Evolutionary conservation across 2,113 vertebrate species (phyloP), one percentile per base, ranked within the genome.

Genomic region (Prinia subflava): DNA sequence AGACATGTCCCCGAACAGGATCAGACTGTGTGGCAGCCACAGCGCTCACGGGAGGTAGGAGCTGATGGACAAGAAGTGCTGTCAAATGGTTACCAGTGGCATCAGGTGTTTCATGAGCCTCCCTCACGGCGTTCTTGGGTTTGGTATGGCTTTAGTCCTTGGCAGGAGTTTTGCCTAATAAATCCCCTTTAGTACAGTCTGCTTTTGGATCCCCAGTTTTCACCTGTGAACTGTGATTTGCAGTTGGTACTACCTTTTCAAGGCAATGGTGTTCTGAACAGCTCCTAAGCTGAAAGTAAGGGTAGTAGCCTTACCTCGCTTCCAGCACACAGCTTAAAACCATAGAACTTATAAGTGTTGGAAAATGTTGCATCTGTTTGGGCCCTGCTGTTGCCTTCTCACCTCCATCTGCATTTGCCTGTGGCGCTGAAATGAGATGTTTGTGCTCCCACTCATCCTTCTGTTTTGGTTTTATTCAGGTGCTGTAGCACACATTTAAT

Each of bases 1-100:
- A 3, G 9, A 1, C 2, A 0, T 19, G 28, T 31, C 52, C 25
- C 28, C 42, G 7, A 2, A 4, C 0, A 12, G 59, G 37, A 21
- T 55, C 41, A 42, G 53, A 83, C 67, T 2, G 0, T 13, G 39
- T 16, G 50, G 42, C 2, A 41, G n/a, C 68, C 77, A 22, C 39
- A n/a, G 15, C 63, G 59, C 52, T 62, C 25, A 15, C 8, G 4
- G 57, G 42, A 37, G 25, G 11, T 10, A 25, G 37, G 11, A 83
- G 28, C 69, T 85, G 24, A 37, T 31, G 25, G 41, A 10, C 24
- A 30, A 53, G 57, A 35, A 52, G 17, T 0, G 3, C 49, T 69
- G 31, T 50, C 30, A 49, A 57, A 37, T 21, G 24, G 7, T 74
- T 65, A 5, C 31, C 0, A 0, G 22, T 78, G 62, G 12, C 53